A percentile compares a stretch with the other conserved stretches of the same genome.
Conservation (phyloP, 2,888 invertebrate genomes). For the Brachycybe producta region DNA sequence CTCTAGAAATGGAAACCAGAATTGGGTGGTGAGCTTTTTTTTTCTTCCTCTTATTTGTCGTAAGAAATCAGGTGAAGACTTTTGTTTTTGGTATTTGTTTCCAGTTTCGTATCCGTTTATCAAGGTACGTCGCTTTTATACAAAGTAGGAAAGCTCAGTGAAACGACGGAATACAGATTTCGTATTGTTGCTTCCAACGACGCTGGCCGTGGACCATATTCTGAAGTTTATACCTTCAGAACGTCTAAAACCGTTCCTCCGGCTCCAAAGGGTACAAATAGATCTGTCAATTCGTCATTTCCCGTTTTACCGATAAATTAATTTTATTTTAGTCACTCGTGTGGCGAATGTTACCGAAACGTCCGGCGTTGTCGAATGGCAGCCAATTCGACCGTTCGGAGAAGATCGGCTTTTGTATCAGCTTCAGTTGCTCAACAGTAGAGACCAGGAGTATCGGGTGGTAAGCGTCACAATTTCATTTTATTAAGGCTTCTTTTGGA, state of each 20-base stretch:
- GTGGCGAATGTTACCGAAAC: conserved; percentile 43
- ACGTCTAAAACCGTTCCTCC: conserved; percentile 71
- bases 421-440: conserved; percentile 49
- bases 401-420: conserved; percentile 58
- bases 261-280: conserved; percentile 48
- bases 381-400: conserved; percentile 41
- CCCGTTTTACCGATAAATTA: neutral
- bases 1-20: conserved; percentile 62
- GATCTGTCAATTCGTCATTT: neutral
- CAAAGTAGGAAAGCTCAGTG: conserved; percentile 70
- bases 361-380: conserved; percentile 53
- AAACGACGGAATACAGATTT: conserved; percentile 68
- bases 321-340: conserved; percentile 41
- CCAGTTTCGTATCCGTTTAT: conserved; percentile 43
- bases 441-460: conserved; percentile 50
- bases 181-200: conserved; percentile 73
- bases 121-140: conserved; percentile 62
- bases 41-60: neutral
- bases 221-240: conserved; percentile 51
- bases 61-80: neutral
- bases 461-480: no score
- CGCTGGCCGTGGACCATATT: conserved; percentile 70
- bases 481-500: neutral
- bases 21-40: conserved; percentile 29
- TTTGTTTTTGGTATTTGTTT: no score